A percentile compares a stretch with the other conserved stretches of the same genome.
Evolutionary conservation across 2,888 invertebrate species (phyloP).

Genomic region (Nomada ruficornis): DNA sequence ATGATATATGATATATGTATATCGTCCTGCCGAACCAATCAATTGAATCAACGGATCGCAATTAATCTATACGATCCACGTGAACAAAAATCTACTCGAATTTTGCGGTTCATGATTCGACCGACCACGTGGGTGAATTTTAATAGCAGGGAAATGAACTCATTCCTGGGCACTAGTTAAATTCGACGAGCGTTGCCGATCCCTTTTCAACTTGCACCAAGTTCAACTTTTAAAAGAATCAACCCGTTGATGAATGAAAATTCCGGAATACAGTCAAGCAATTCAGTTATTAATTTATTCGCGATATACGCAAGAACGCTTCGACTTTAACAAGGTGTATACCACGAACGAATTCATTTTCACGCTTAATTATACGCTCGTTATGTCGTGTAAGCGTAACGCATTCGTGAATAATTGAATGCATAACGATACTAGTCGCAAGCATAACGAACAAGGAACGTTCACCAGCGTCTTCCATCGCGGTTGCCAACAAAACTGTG

Average conservation of each 20-base stretch:
- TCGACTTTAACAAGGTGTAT: not conserved
- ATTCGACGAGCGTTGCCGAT: slow-evolving; percentile 28
- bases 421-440: not conserved
- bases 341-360: slow-evolving; percentile 25
- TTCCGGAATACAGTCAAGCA: not conserved
- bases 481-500: not conserved
- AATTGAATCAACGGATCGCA: not conserved
- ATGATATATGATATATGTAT: not conserved
- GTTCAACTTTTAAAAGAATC: slow-evolving; percentile 16
- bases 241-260: too few relatives aligned
- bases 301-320: not conserved
- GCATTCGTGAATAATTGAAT: not conserved
- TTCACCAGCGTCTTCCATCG: not conserved
- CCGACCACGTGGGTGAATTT: slow-evolving; percentile 8
- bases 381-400: slow-evolving; percentile 25
- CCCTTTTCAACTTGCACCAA: slow-evolving; percentile 28
- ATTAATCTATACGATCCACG: not conserved
- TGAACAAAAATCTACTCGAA: slow-evolving; percentile 1
- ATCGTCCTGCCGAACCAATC: not conserved
- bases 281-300: not conserved
- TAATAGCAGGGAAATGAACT: slow-evolving; percentile 6
- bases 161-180: not conserved
- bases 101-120: not conserved
- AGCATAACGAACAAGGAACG: not conserved
- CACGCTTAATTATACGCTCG: slow-evolving; percentile 35